Base-by-base conservation (phyloP, 2,113 vertebrate genomes). In the Cinclus cinclus region DNA sequence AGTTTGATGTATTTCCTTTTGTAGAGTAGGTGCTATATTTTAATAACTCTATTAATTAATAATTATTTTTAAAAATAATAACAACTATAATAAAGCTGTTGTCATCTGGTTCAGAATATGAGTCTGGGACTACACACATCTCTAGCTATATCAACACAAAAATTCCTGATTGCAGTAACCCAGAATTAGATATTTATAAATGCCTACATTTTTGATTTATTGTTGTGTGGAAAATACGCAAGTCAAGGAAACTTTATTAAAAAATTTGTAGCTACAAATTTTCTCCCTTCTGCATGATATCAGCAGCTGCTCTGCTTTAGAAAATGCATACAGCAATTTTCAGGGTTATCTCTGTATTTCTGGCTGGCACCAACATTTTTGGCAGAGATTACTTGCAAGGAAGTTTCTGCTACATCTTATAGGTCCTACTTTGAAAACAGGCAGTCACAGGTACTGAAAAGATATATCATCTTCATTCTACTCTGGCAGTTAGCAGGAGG, bases 391-490 rank as follows among this genome's bases (percentile, higher is more conserved):
- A 17, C 55, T 53, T 49, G 52, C 52, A 56, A 49, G 67, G 79
- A 28, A 85, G 76, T 62, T 69, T 42, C 69, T 92, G 47, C n/a
- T 90, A 14, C 88, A 71, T 81, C 68, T 93, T 92, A 31, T 6
- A 78, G 86, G 83, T 90, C 76, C 56, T 75, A 90, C 37, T 82
- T 76, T 79, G 83, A 92, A 75, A 87, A 82, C 31, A 64, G 56
- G 53, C 69, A 73, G 44, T 87, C 90, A 33, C 83, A 92, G 92
- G 86, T 92, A 94, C 73, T 77, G 25, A 92, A 94, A 85, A 82
- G 70, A 41, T n/a, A 42, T 2, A 27, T 53, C 86, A 82, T 55
- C 82, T 49, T 52, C 14, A 2, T 81, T 84, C 85, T 78, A 8
- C 65, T 37, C 70, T 55, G 77, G 74, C 67, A 87, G 83, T 92